Percentiles rank a stretch among this genome's conserved stretches.
These are phyloP conservation scores for Ficedula albicollis DNA, from an alignment of 2,797 vertebrate genomes.

Conservation along the genomic window DNA sequence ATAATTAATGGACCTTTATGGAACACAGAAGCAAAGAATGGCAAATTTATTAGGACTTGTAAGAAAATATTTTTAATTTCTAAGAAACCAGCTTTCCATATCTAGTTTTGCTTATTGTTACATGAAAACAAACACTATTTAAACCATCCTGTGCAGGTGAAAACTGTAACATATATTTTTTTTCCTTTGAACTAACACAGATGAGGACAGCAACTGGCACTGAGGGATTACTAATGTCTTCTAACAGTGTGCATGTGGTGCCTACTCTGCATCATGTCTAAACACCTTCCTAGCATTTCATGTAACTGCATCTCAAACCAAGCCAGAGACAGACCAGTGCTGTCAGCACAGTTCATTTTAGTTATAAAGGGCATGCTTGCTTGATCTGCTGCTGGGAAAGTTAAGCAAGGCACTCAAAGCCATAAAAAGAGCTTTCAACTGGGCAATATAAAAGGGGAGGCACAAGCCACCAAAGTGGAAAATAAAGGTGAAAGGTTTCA, in stretches of 20 bases:
- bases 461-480: not conserved
- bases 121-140: not conserved
- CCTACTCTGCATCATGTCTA: not conserved
- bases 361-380: constrained; percentile 2
- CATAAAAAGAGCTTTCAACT: not conserved
- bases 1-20: constrained; percentile 58
- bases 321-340: constrained; percentile 6
- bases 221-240: not conserved
- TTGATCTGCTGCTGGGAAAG: not conserved
- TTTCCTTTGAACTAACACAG: not conserved
- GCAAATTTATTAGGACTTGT: constrained; percentile 27
- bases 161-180: not conserved
- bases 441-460: not conserved
- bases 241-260: not conserved
- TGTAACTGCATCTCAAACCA: not conserved
- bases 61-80: not conserved
- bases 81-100: not conserved
- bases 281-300: constrained; percentile 10
- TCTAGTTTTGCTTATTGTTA: not conserved
- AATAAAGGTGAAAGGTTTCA: constrained; percentile 7
- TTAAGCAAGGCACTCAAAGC: not conserved
- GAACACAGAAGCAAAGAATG: not conserved
- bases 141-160: not conserved
- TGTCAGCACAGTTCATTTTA: constrained; percentile 31
- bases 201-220: not conserved